Evolutionary conservation across 2,888 invertebrate species (phyloP), one percentile per base, ranked within the genome.

Genomic region (Ennomos quercinarius): DNA sequence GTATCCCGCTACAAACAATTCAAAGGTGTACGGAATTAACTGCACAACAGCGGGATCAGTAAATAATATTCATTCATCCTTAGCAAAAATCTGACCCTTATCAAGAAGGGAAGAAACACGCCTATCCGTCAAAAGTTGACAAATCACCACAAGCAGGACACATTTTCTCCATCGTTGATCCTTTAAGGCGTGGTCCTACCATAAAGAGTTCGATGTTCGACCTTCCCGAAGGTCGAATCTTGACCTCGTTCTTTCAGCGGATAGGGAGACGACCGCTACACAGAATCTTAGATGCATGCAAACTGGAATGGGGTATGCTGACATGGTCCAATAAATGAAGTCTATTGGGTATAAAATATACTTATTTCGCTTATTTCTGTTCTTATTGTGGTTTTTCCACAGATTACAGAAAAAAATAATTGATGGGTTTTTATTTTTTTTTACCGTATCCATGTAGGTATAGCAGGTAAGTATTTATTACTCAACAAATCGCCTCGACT

Each of bases 171-270:
- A 61, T 66, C 63, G 63, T 38, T 46, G 57, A 63, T 64, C 63
- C 55, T 59, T 39, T 41, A 51, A 57, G 63, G 66, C 63, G 64
- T 61, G 54, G 54, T 52, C 43, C 53, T 57, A 56, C 56, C 48
- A 56, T 66, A 61, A 67, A 68, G 67, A 66, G 71, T 68, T 72
- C 72, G 66, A 60, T 60, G 70, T 45, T 65, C 72, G 67, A 67
- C 72, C 70, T 68, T 71, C 64, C 13, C 51, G 62, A 66, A 64
- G 70, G 68, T 67, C 64, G 69, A 54, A 48, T 58, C 60, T 51
- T 68, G 69, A 72, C 70, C 72, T 66, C 67, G 67, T 65, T 69
- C 52, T 59, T 39, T 17, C 45, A 35, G 46, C 41, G 42, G 57
- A 50, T 55, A 45, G 54, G 42, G 59, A 60, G 44, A 64, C 61